These are phyloP conservation scores for Hyposoter didymator DNA, from an alignment of 2,888 invertebrate genomes.

Conservation along the genomic window DNA sequence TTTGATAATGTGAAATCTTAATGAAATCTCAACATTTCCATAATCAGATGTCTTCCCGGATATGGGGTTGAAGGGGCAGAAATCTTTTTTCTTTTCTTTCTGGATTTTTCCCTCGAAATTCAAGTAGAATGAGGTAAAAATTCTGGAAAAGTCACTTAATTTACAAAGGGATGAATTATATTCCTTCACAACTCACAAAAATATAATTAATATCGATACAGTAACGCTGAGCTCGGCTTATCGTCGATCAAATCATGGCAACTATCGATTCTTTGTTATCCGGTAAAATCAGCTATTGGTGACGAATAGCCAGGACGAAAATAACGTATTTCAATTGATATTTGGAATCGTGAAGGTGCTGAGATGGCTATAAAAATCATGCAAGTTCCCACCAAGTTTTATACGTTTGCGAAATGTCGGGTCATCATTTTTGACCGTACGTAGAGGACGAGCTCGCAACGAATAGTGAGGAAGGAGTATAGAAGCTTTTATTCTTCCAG, in stretches of 20 bases:
- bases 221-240: not conserved
- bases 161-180: too few species aligned
- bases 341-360: not conserved
- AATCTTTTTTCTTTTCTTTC: not conserved
- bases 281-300: not conserved
- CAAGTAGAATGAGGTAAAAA: not conserved
- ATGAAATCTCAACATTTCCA: not conserved
- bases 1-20: too few species aligned
- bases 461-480: slow-evolving; percentile 11
- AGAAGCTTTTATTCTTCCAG: slow-evolving; percentile 9
- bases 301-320: not conserved
- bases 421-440: slow-evolving; percentile 31
- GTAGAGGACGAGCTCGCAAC: not conserved
- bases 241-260: not conserved
- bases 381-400: not conserved
- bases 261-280: not conserved
- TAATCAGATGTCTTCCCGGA: not conserved
- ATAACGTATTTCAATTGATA: not conserved
- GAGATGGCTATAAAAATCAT: slow-evolving; percentile 7
- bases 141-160: too few species aligned
- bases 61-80: not conserved
- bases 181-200: not conserved
- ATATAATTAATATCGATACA: not conserved
- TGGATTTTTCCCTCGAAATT: not conserved
- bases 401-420: slow-evolving; percentile 3